Conservation (phyloP, 2,888 invertebrate species). For the Rotaria macrura region DNA sequence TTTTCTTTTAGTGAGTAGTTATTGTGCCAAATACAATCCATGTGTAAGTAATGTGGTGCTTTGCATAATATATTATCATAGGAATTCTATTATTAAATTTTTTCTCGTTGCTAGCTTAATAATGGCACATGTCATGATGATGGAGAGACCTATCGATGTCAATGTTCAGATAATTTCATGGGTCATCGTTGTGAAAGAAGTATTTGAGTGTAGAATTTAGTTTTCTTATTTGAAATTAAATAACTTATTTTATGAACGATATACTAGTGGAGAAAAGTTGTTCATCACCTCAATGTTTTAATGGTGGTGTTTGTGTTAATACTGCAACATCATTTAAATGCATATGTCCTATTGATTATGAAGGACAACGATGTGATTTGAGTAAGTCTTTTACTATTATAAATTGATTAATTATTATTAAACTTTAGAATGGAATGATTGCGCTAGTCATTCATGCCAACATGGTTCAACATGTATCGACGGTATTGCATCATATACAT, state of each 20-base stretch:
- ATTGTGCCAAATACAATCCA: constrained; percentile 17
- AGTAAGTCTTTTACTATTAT: neutral
- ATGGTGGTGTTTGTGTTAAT: constrained; percentile 31
- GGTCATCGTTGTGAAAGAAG: constrained; percentile 26
- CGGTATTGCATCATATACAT: constrained; percentile 20
- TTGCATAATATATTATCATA: neutral
- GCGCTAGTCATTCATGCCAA: constrained; percentile 27
- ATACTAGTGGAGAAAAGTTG: constrained; percentile 22
- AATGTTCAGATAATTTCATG: neutral
- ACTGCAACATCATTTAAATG: constrained; percentile 30
- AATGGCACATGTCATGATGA: constrained; percentile 16
- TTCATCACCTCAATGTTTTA: constrained; percentile 27
- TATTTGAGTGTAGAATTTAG: neutral
- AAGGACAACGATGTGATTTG: constrained; percentile 27
- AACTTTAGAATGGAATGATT: constrained; percentile 27
- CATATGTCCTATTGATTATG: constrained; percentile 32
- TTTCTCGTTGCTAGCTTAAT: neutral
- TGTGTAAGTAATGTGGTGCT: neutral
- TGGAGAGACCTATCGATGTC: neutral
- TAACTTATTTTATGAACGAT: neutral
- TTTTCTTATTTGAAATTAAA: neutral
- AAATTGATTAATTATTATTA: neutral
- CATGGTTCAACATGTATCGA: constrained; percentile 27
- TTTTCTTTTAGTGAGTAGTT: neutral
- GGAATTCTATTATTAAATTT: neutral